Evolutionary conservation across 2,888 invertebrate genomes (phyloP).

Genomic region (Harmothoe impar): DNA sequence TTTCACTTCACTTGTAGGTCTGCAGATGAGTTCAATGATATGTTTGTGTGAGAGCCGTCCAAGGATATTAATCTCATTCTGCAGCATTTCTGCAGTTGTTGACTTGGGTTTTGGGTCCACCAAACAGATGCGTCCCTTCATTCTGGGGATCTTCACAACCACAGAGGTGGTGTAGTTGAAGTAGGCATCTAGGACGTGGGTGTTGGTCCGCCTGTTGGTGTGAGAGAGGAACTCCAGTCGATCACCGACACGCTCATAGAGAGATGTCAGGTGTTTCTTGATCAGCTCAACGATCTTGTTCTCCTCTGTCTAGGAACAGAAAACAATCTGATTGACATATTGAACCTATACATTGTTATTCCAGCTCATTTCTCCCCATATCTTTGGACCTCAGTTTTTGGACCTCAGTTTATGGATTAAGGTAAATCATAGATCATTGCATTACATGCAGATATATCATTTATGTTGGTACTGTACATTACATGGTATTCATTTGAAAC

Average conservation of each 20-base stretch:
- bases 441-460: too few species aligned
- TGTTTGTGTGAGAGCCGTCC: background rate
- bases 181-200: slow-evolving; percentile 17
- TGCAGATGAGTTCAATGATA: background rate
- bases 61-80: background rate
- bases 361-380: too few species aligned
- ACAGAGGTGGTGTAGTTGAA: slow-evolving; percentile 24
- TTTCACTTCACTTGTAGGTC: background rate
- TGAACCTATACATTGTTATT: too few species aligned
- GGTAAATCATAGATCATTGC: too few species aligned
- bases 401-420: too few species aligned
- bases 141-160: slow-evolving; percentile 25
- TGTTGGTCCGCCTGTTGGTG: background rate
- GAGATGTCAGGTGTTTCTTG: background rate
- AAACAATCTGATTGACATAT: background rate
- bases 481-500: too few species aligned
- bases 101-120: background rate
- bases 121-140: background rate
- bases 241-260: background rate
- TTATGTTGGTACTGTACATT: too few species aligned
- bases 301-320: slow-evolving; percentile 18
- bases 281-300: background rate
- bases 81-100: background rate
- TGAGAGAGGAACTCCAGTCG: background rate
- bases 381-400: too few species aligned